Conservation (phyloP, 2,113 vertebrate species). For the Takifugu bimaculatus region DNA sequence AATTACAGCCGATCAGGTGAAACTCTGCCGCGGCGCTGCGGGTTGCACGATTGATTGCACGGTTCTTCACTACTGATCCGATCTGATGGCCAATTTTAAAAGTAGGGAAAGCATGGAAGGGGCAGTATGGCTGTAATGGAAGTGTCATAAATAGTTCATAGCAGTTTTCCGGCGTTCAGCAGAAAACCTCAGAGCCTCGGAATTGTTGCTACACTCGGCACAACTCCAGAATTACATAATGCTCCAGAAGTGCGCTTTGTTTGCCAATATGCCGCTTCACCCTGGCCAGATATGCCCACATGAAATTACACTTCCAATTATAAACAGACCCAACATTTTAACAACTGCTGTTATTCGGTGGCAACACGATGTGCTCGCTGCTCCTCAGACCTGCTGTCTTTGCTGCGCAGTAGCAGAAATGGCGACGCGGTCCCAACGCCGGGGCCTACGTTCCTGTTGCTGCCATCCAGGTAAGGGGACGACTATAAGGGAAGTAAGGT, state of each 20-base stretch:
- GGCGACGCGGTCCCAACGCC: too few species aligned
- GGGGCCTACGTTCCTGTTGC: too few species aligned
- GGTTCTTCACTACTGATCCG: slow-evolving; percentile 6
- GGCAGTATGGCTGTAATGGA: slow-evolving; percentile 56
- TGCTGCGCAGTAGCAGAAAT: too few species aligned
- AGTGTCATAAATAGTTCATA: slow-evolving; percentile 67
- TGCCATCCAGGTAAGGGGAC: too few species aligned
- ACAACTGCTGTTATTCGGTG: too few species aligned
- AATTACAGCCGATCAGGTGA: background rate
- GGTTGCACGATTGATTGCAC: background rate
- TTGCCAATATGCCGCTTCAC: slow-evolving; percentile 34
- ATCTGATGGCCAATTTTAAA: slow-evolving; percentile 28
- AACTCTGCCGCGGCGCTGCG: slow-evolving; percentile 2
- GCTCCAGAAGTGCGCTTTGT: slow-evolving; percentile 30
- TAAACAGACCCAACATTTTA: too few species aligned
- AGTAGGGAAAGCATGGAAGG: slow-evolving; percentile 30
- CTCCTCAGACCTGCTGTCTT: too few species aligned
- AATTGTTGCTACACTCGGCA: slow-evolving; percentile 46
- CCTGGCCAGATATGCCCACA: slow-evolving; percentile 10
- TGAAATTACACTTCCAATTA: too few species aligned
- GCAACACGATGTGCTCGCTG: too few species aligned
- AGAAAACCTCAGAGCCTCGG: slow-evolving; percentile 49
- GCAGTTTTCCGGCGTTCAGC: slow-evolving; percentile 44
- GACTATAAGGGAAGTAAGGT: too few species aligned
- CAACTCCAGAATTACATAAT: slow-evolving; percentile 56